These are phyloP conservation scores for Eurytoma adleriae DNA, from an alignment of 2,888 invertebrate species.

Conservation along the genomic window DNA sequence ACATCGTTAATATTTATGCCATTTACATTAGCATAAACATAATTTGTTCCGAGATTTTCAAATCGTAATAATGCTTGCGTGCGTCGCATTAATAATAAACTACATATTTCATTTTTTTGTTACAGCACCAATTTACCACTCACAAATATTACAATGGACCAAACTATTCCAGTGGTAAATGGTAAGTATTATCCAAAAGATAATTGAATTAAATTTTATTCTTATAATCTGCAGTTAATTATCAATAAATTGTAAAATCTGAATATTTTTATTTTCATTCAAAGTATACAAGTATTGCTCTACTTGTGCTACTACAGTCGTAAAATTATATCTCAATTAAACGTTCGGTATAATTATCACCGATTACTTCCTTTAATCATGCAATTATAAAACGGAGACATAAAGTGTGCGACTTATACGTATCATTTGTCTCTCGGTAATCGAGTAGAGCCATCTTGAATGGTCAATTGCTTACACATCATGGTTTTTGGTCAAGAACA, in stretches of 20 bases:
- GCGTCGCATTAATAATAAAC: neutral
- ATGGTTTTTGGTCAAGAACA: conserved; percentile 45
- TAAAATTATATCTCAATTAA: no score
- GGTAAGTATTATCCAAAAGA: conserved; percentile 68
- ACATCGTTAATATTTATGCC: no score
- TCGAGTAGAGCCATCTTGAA: conserved; percentile 29
- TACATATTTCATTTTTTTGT: conserved; percentile 53
- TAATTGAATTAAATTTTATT: no score
- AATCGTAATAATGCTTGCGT: no score
- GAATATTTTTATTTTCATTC: no score
- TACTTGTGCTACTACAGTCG: conserved; percentile 2
- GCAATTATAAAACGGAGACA: conserved; percentile 5
- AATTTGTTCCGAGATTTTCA: no score
- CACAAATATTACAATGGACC: conserved; percentile 69
- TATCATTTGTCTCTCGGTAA: conserved; percentile 41
- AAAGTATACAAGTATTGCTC: neutral
- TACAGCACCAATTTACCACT: conserved; percentile 69
- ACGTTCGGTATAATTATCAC: conserved; percentile 33
- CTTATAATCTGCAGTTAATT: no score
- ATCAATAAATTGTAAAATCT: no score
- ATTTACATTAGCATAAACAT: no score
- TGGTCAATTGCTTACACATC: conserved; percentile 17
- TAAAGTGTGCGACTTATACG: conserved; percentile 26
- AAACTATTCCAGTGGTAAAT: conserved; percentile 64
- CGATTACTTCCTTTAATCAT: conserved; percentile 39